Evolutionary conservation across 2,888 invertebrate species (phyloP).

Genomic region (Amblyteles armatorius): DNA sequence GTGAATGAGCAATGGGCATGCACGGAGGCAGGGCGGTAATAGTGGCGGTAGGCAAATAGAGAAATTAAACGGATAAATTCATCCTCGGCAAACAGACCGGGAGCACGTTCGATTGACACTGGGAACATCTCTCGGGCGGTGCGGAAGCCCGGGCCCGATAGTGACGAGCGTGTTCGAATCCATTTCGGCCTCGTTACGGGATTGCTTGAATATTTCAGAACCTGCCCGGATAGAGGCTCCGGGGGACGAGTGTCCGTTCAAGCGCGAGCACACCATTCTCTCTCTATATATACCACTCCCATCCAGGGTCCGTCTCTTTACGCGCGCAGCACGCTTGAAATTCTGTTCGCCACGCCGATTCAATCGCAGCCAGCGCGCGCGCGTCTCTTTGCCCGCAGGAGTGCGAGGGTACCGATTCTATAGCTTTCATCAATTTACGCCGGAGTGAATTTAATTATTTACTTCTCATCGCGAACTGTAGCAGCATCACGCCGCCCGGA

Average conservation of each 20-base stretch:
- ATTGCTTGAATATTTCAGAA: constrained; percentile 69
- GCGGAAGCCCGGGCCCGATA: constrained; percentile 35
- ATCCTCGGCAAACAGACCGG: constrained; percentile 59
- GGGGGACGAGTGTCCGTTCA: constrained; percentile 14
- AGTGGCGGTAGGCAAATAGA: constrained; percentile 50
- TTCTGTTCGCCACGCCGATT: constrained; percentile 41
- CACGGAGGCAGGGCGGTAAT: not conserved
- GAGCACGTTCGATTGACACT: constrained; percentile 68
- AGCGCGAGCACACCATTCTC: constrained; percentile 13
- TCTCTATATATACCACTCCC: constrained; percentile 9
- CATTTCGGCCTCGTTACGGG: constrained; percentile 73
- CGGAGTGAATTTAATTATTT: constrained; percentile 77
- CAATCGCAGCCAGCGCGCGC: constrained; percentile 5
- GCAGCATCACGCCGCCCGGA: constrained; percentile 13
- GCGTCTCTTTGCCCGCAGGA: constrained; percentile 22
- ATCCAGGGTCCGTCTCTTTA: not conserved
- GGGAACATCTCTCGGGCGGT: constrained; percentile 51
- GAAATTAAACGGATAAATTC: constrained; percentile 69
- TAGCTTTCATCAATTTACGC: constrained; percentile 72
- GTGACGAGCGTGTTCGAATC: constrained; percentile 73
- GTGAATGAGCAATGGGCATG: constrained; percentile 24
- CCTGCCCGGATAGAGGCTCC: constrained; percentile 30
- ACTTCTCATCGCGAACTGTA: constrained; percentile 70
- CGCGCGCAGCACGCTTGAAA: constrained; percentile 16
- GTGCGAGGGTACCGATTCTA: constrained; percentile 31